phyloP scores from a whole-genome alignment of 23 tunicate genomes.

The Halocynthia aurantium region DNA sequence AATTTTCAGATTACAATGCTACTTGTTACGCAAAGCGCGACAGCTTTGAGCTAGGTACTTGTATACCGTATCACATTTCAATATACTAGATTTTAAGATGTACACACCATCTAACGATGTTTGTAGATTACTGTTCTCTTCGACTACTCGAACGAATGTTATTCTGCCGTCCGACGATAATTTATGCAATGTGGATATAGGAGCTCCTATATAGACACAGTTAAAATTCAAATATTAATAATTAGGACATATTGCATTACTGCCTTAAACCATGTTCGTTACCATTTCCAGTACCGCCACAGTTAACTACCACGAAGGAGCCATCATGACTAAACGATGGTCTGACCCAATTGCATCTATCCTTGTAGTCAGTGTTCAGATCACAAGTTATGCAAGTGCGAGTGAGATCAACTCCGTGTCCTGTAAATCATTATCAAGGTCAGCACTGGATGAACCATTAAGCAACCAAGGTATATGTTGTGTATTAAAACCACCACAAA shows the following conservation, averaged over 20 bases:
- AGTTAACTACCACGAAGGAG: slow-evolving; percentile 55
- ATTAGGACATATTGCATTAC: too few relatives aligned
- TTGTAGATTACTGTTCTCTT: slow-evolving; percentile 31
- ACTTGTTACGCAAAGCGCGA: too few relatives aligned
- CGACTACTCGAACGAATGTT: slow-evolving; percentile 25
- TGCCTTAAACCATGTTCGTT: not conserved
- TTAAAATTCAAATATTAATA: not conserved
- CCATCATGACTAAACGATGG: slow-evolving; percentile 77
- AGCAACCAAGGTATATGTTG: too few relatives aligned
- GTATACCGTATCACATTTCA: too few relatives aligned
- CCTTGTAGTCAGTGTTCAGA: slow-evolving; percentile 25
- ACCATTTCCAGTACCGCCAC: slow-evolving; percentile 84
- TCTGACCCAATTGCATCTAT: slow-evolving; percentile 80
- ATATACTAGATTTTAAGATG: not conserved
- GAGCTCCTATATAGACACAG: slow-evolving; percentile 31
- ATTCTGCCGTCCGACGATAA: slow-evolving; percentile 18
- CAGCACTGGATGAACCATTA: too few relatives aligned
- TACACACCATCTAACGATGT: slow-evolving; percentile 31
- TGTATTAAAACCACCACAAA: too few relatives aligned
- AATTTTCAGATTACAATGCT: too few relatives aligned
- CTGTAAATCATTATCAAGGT: too few relatives aligned
- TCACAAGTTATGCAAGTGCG: slow-evolving; percentile 62
- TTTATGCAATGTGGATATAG: slow-evolving; percentile 36
- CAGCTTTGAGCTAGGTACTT: too few relatives aligned
- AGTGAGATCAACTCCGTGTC: slow-evolving; percentile 7